phyloP scores from a whole-genome alignment of 2,113 vertebrate genomes.

The Myrmophylax atrothorax region DNA sequence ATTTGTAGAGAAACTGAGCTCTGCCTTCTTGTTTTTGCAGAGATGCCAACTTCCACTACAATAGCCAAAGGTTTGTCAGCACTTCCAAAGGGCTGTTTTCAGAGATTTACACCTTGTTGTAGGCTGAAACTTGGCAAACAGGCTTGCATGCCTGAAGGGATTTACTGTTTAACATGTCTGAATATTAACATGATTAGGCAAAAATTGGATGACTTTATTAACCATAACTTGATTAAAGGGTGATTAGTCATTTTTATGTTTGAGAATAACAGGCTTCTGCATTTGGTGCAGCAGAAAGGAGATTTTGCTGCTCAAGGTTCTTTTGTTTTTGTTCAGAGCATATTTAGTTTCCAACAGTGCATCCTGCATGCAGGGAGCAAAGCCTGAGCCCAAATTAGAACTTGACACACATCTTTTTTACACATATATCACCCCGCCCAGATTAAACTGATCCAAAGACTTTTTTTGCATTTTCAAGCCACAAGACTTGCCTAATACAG shows the following conservation, averaged over 20 bases:
- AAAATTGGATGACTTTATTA: slow-evolving; percentile 66
- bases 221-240: slow-evolving; percentile 56
- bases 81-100: slow-evolving; percentile 27
- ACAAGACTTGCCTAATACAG: background rate
- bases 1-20: background rate
- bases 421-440: background rate
- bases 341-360: background rate
- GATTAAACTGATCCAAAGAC: background rate
- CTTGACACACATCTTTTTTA: background rate
- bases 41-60: background rate
- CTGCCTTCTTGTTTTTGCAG: background rate
- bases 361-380: background rate
- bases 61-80: slow-evolving; percentile 7
- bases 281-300: background rate
- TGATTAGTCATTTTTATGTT: slow-evolving; percentile 59
- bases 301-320: background rate
- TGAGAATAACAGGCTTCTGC: background rate
- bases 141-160: slow-evolving; percentile 42
- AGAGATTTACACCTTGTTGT: slow-evolving; percentile 53
- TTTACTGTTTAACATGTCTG: slow-evolving; percentile 60
- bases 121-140: slow-evolving; percentile 64
- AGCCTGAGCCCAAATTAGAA: background rate
- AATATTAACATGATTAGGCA: slow-evolving; percentile 71
- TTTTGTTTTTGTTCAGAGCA: background rate
- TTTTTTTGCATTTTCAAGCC: background rate